Evolutionary conservation across 2,797 vertebrate species (phyloP).

Genomic region (Propithecus deckenii): DNA sequence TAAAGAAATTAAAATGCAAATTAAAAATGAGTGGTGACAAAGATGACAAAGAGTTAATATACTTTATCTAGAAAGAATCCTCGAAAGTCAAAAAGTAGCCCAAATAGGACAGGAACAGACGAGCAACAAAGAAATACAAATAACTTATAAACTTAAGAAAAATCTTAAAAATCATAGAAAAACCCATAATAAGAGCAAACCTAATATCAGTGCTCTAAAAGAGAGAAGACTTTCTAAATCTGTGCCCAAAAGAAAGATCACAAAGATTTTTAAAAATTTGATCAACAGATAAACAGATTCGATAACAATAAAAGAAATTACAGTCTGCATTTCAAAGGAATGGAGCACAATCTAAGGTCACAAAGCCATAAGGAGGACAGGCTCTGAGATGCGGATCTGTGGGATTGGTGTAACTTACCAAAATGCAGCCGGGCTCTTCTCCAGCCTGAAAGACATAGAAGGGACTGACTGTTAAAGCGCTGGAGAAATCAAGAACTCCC

Average conservation of each 20-base stretch:
- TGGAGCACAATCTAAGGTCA: neutral
- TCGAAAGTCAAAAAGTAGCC: constrained; percentile 1
- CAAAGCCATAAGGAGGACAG: neutral
- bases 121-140: neutral
- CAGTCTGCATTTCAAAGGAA: neutral
- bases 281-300: neutral
- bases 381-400: neutral
- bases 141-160: neutral
- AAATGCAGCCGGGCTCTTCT: constrained; percentile 76
- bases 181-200: neutral
- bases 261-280: neutral
- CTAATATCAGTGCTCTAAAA: neutral
- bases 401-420: constrained; percentile 45
- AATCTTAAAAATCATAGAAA: neutral
- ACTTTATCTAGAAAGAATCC: neutral
- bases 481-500: neutral
- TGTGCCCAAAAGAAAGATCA: neutral
- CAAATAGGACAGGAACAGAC: neutral
- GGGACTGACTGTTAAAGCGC: neutral
- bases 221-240: neutral
- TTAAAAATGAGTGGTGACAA: neutral
- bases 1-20: constrained; percentile 14
- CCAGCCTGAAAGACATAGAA: constrained; percentile 68
- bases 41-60: neutral
- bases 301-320: neutral